Base-by-base conservation (phyloP, 2,113 vertebrate genomes). In the Ahaetulla prasina region DNA sequence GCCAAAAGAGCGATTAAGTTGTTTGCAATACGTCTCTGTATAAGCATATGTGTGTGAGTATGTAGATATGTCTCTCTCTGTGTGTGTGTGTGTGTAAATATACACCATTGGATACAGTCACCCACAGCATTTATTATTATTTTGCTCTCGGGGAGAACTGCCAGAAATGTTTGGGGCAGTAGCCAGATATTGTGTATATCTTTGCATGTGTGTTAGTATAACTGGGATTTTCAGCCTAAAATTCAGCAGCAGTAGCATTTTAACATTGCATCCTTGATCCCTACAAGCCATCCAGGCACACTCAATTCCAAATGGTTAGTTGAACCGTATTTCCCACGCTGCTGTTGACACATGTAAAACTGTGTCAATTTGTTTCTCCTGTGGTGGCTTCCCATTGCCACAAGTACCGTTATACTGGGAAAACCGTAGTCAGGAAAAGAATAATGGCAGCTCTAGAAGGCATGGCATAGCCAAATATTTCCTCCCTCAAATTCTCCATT, bases 1-100 rank as follows among this genome's bases (percentile, higher is more conserved):
- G 52, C 57, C 90, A 94, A 85, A 95, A n/a, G 86, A 91, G 92
- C 90, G 43, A 93, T 89, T 92, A 63, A 30, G 93, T 5, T 49
- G 53, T 80, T 55, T 92, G 9, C 86, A 92, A 49, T 91, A 43
- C 45, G 87, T 49, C 54, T 92, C 93, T 60, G 8, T 3, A 14
- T 25, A 20, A 50, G 47, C 8, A 20, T 84, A 3, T 39, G 7
- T 52, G 27, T 14, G 60, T 1, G 60, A 60, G 3, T 60, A 60
- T 20, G 2, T 14, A 11, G 11, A 25, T 47, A 12, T 80, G n/a
- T 74, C n/a, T n/a, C n/a, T n/a, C n/a, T n/a, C n/a, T n/a, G n/a
- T n/a, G n/a, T n/a, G 3, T 49, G 8, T 49, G 47, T 27, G 3
- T 27, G 4, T 23, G 23, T 8, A 8, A 9, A 2, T 68, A 5